These are phyloP conservation scores for Vollenhovia emeryi DNA, from an alignment of 1,140 invertebrate species.

Conservation along the genomic window DNA sequence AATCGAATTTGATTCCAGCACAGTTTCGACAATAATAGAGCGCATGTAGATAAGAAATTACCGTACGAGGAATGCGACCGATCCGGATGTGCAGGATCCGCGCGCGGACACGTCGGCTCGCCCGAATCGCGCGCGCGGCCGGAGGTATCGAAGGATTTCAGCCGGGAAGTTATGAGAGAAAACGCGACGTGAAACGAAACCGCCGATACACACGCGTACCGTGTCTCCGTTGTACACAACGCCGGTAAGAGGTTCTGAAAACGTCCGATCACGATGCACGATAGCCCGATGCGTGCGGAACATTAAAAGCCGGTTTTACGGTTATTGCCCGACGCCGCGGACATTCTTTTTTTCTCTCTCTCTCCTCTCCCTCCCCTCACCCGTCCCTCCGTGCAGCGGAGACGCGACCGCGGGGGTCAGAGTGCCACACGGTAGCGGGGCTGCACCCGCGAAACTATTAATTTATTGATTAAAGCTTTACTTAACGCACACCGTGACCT, in stretches of 20 bases:
- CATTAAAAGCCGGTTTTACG: constrained; percentile 80
- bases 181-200: constrained; percentile 61
- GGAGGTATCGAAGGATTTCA: constrained; percentile 41
- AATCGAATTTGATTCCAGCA: background rate
- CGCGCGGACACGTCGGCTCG: background rate
- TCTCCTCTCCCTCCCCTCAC: background rate
- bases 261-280: constrained; percentile 73
- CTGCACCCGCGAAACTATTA: constrained; percentile 61
- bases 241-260: constrained; percentile 72
- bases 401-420: constrained; percentile 65
- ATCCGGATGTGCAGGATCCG: constrained; percentile 2
- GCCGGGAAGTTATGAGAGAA: constrained; percentile 66
- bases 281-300: constrained; percentile 72
- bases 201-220: constrained; percentile 25
- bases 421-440: constrained; percentile 75
- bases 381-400: background rate
- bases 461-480: constrained; percentile 71
- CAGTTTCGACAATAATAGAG: background rate
- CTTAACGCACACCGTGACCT: constrained; percentile 55
- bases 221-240: background rate
- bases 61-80: background rate
- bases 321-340: constrained; percentile 70
- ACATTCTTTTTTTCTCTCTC: constrained; percentile 51
- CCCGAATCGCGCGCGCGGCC: background rate
- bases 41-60: background rate